A percentile compares a stretch with the other conserved stretches of the same genome.
These are phyloP conservation scores for Polypedilum pembai DNA, from an alignment of 1,140 invertebrate species.

Conservation along the genomic window DNA sequence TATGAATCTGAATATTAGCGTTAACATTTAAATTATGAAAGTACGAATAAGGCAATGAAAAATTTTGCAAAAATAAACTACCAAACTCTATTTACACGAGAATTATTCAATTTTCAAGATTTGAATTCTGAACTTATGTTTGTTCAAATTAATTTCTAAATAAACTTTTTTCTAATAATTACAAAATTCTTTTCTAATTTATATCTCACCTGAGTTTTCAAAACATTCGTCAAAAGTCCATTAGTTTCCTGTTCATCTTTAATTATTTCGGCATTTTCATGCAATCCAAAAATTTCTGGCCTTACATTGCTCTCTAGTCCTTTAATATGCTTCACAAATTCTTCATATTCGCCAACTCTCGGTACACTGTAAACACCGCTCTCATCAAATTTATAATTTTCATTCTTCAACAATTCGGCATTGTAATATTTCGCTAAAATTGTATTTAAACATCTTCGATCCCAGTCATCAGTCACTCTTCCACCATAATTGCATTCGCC, in stretches of 20 bases:
- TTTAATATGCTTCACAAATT: slow-evolving; percentile 68
- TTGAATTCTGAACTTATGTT: too few relatives aligned
- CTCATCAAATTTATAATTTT: slow-evolving; percentile 53
- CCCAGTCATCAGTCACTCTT: slow-evolving; percentile 90
- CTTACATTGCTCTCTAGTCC: slow-evolving; percentile 69
- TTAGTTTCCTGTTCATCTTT: slow-evolving; percentile 87
- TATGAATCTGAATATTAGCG: too few relatives aligned
- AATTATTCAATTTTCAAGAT: too few relatives aligned
- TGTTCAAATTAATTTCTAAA: too few relatives aligned
- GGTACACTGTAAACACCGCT: slow-evolving; percentile 69
- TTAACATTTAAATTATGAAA: too few relatives aligned
- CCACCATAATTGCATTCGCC: slow-evolving; percentile 97
- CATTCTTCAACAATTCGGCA: slow-evolving; percentile 46
- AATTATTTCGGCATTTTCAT: slow-evolving; percentile 89
- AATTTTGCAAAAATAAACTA: too few relatives aligned
- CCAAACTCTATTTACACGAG: too few relatives aligned
- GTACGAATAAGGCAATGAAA: too few relatives aligned
- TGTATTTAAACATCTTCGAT: slow-evolving; percentile 77
- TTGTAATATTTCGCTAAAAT: slow-evolving; percentile 78
- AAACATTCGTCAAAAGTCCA: slow-evolving; percentile 66
- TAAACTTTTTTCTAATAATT: too few relatives aligned
- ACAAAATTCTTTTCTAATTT: not conserved
- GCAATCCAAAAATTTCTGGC: slow-evolving; percentile 86
- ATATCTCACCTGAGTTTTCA: slow-evolving; percentile 63
- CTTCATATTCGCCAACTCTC: slow-evolving; percentile 62